Evolutionary conservation across 1,140 invertebrate species (phyloP), one percentile per base, ranked within the genome.

Genomic region (Psix sp.): DNA sequence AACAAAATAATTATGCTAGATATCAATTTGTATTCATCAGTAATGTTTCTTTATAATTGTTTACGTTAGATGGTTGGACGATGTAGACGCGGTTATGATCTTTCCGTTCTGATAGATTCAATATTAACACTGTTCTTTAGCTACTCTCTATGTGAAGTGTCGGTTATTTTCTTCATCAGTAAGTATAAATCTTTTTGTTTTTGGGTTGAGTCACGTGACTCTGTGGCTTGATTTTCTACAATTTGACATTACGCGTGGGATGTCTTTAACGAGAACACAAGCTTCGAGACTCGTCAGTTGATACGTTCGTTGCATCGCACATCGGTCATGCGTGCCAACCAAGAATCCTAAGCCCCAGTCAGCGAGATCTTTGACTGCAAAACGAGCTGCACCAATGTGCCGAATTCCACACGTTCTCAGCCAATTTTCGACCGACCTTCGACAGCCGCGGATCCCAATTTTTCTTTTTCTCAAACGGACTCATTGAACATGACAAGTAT

Each of bases 61-160:
- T 21, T 59, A 63, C 24, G 40, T 36, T 65, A 46, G 42, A 74
- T 59, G 65, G 70, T 66, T 70, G 65, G 36, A 65, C 24, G 52
- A 75, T 75, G 54, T 60, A 70, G 38, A 7, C 4, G 17, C 10
- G 66, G 78, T 77, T 80, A 80, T 57, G 67, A 80, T 80, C 75
- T 77, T 78, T 77, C 76, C 75, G 78, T 77, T 66, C 77, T 80
- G 74, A 80, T 80, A 78, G 76, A 75, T 59, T 59, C 59, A 40
- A 51, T 72, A 79, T 77, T 76, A 77, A 79, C 75, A 74, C 60
- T 49, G 51, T 42, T 39, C 36, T 66, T 38, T 51, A 65, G 63
- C 38, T 65, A 59, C 48, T 70, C 56, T 20, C 38, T 60, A 62
- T 70, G 74, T 74, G 46, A 63, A 51, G 68, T 60, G 21, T 66